Evolutionary conservation across 2,888 invertebrate species (phyloP).

Genomic region (Dexiosoma caninum): DNA sequence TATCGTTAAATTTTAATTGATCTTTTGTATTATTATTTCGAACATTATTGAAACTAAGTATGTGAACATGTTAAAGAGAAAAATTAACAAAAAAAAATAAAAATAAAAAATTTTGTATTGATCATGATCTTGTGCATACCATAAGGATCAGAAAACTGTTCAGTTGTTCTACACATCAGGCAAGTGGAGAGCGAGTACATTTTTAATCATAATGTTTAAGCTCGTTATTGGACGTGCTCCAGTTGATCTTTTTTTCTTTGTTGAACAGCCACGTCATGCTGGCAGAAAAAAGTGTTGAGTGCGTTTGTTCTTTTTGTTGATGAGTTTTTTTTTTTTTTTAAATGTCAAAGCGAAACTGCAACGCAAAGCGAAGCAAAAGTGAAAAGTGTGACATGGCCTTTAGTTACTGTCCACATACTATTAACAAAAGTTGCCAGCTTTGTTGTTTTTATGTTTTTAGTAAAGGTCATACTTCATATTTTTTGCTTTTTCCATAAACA

Average conservation of each 20-base stretch:
- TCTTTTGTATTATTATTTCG: conserved; percentile 65
- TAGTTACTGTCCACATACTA: no score
- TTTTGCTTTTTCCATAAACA: no score
- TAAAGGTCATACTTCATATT: no score
- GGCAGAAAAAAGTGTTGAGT: conserved; percentile 43
- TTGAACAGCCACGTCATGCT: conserved; percentile 26
- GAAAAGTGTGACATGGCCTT: no score
- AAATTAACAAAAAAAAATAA: not conserved
- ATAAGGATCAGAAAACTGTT: conserved; percentile 54
- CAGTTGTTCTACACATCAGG: conserved; percentile 11
- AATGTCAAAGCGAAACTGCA: no score
- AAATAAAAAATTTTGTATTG: conserved; percentile 42
- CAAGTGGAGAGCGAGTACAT: conserved; percentile 57
- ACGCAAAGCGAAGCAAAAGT: no score
- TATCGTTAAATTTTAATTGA: conserved; percentile 77
- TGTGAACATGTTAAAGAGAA: conserved; percentile 33
- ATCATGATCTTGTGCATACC: conserved; percentile 38
- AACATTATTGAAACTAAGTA: conserved; percentile 55
- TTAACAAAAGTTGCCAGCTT: no score
- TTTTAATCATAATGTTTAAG: conserved; percentile 71
- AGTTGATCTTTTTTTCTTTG: not conserved
- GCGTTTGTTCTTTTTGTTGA: not conserved
- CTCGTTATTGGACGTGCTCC: conserved; percentile 57
- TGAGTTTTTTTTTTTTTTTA: no score
- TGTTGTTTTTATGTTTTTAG: no score